Evolutionary conservation across 2,797 vertebrate species (phyloP).

Genomic region (Parambassis ranga): DNA sequence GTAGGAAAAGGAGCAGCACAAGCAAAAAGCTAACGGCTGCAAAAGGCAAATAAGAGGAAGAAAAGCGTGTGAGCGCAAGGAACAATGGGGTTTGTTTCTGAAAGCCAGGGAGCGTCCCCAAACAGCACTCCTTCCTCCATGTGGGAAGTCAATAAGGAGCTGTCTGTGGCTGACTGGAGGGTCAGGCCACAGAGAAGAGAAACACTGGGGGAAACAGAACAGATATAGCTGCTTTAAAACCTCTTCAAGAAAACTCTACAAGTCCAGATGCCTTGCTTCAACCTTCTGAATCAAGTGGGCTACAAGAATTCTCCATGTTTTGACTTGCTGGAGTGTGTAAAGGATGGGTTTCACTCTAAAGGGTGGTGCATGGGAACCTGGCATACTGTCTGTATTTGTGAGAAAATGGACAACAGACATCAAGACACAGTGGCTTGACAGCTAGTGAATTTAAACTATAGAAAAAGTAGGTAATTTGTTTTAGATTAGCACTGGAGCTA

Average conservation of each 20-base stretch:
- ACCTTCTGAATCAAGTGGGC: too few species aligned
- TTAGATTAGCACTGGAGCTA: not conserved
- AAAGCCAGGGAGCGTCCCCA: slow-evolving; percentile 66
- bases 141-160: slow-evolving; percentile 59
- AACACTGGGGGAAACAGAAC: slow-evolving; percentile 37
- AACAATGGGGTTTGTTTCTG: slow-evolving; percentile 80
- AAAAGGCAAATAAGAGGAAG: slow-evolving; percentile 70
- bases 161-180: slow-evolving; percentile 50
- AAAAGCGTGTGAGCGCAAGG: slow-evolving; percentile 64
- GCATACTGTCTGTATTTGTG: slow-evolving; percentile 11
- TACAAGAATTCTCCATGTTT: slow-evolving; percentile 61
- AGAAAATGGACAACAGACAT: slow-evolving; percentile 2
- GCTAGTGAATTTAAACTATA: not conserved
- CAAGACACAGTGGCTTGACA: not conserved
- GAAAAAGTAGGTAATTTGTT: too few species aligned
- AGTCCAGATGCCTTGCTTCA: too few species aligned
- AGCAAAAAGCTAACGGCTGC: slow-evolving; percentile 62
- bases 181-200: slow-evolving; percentile 37
- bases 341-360: slow-evolving; percentile 27
- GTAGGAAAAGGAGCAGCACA: slow-evolving; percentile 74
- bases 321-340: slow-evolving; percentile 30
- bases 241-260: too few species aligned
- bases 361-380: slow-evolving; percentile 59
- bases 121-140: slow-evolving; percentile 69
- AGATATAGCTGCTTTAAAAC: too few species aligned